Percentiles rank a stretch among this genome's conserved stretches.
phyloP scores from a whole-genome alignment of 2,113 vertebrate genomes.

The Suncus etruscus region DNA sequence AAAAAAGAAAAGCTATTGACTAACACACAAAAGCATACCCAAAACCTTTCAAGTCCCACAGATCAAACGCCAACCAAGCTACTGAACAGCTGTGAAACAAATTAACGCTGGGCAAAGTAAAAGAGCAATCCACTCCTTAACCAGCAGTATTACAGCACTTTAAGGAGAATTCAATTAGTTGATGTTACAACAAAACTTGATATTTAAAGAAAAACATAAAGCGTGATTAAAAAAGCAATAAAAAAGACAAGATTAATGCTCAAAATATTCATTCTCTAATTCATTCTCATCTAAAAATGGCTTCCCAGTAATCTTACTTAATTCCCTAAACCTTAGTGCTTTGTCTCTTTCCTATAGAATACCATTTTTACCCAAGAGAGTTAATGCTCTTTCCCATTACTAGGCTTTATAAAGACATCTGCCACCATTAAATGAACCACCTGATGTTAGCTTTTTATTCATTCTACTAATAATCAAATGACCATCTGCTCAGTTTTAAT shows the following conservation, averaged over 20 bases:
- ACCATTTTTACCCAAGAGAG: constrained; percentile 10
- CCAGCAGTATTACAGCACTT: constrained; percentile 40
- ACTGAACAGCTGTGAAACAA: constrained; percentile 76
- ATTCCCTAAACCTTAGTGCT: constrained; percentile 13
- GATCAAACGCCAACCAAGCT: constrained; percentile 71
- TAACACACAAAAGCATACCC: constrained; percentile 71
- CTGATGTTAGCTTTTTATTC: constrained; percentile 69
- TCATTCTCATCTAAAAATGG: constrained; percentile 53
- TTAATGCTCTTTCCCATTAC: constrained; percentile 56
- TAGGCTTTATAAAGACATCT: constrained; percentile 77
- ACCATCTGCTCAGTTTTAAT: constrained; percentile 76
- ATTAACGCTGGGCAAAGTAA: constrained; percentile 51
- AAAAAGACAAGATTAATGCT: constrained; percentile 11
- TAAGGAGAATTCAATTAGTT: constrained; percentile 51
- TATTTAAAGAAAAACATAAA: constrained; percentile 64
- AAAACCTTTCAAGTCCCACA: constrained; percentile 74
- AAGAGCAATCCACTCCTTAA: constrained; percentile 45
- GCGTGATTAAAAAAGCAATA: not conserved
- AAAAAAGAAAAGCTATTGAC: too few relatives aligned
- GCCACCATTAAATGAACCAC: constrained; percentile 70
- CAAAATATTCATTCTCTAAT: not conserved
- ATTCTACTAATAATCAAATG: constrained; percentile 67
- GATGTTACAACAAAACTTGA: constrained; percentile 58
- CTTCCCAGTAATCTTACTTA: not conserved
- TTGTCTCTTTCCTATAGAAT: constrained; percentile 52